Conservation (phyloP, 2,888 invertebrate genomes). For the Aphodius sticticus region DNA sequence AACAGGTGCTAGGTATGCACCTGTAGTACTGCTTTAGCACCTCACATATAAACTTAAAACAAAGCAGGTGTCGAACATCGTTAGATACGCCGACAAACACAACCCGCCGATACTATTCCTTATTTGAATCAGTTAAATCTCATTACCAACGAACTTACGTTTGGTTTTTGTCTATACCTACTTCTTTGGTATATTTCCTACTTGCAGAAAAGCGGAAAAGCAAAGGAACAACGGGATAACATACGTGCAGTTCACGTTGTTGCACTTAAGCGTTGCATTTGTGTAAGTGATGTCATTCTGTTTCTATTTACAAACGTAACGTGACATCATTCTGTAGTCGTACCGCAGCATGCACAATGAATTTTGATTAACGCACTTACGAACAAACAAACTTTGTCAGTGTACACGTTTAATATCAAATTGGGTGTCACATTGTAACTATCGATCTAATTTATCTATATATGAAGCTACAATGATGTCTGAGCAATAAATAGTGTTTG, state of each 20-base stretch:
- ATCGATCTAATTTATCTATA: background rate
- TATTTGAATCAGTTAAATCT: no score
- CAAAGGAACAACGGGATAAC: background rate
- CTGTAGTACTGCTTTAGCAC: background rate
- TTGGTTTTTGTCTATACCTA: no score
- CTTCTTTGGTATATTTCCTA: background rate
- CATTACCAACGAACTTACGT: no score
- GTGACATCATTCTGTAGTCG: background rate
- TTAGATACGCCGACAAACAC: background rate
- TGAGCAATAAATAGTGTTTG: no score
- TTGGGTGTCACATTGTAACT: background rate
- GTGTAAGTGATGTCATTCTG: background rate
- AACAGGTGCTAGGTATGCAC: background rate
- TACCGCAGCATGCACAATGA: background rate
- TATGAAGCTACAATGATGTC: background rate
- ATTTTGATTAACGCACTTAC: background rate
- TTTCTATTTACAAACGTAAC: background rate
- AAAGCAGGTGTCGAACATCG: background rate
- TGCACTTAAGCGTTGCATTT: background rate
- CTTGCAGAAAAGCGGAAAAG: background rate
- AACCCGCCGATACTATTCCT: background rate
- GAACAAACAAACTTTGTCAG: background rate
- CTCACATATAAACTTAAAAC: background rate
- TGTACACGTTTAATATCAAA: background rate
- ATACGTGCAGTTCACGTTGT: background rate